phyloP scores from a whole-genome alignment of 2,113 vertebrate genomes.

The western clawed frog (Xenopus tropicalis) region DNA sequence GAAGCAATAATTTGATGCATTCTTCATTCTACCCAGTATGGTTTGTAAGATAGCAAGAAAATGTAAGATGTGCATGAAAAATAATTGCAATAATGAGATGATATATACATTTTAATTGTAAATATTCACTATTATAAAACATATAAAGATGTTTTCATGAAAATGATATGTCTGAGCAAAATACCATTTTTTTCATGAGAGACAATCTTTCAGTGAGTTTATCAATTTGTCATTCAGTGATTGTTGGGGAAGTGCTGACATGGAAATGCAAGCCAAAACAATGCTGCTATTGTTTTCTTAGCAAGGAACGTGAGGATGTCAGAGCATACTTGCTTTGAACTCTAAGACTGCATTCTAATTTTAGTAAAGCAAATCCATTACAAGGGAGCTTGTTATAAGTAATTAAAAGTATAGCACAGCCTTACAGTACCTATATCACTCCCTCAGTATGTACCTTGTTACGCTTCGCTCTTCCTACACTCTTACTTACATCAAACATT shows the following conservation, averaged over 20 bases:
- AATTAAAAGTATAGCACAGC: slow-evolving; percentile 4
- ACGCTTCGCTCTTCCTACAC: not conserved
- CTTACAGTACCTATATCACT: not conserved
- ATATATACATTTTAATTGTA: too few relatives aligned
- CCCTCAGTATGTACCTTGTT: not conserved
- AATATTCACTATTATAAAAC: too few relatives aligned
- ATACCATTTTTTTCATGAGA: slow-evolving; percentile 12
- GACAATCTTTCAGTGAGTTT: slow-evolving; percentile 30
- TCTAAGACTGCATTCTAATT: not conserved
- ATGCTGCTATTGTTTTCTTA: slow-evolving; percentile 16
- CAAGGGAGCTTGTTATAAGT: not conserved
- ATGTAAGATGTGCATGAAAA: too few relatives aligned
- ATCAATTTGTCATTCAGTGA: slow-evolving; percentile 29
- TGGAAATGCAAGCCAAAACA: slow-evolving; percentile 23
- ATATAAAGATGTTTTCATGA: too few relatives aligned
- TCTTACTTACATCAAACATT: not conserved
- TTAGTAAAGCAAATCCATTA: slow-evolving; percentile 7
- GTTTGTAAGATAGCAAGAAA: too few relatives aligned
- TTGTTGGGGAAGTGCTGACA: slow-evolving; percentile 23
- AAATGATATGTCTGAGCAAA: slow-evolving; percentile 20
- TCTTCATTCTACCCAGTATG: too few relatives aligned
- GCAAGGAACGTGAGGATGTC: slow-evolving; percentile 11
- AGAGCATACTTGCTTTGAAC: slow-evolving; percentile 32
- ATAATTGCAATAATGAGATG: too few relatives aligned
- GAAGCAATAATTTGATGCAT: too few relatives aligned